Percentiles rank a stretch among this genome's conserved stretches.
Evolutionary conservation across 2,113 vertebrate species (phyloP).

Genomic region (Zosterops lateralis): DNA sequence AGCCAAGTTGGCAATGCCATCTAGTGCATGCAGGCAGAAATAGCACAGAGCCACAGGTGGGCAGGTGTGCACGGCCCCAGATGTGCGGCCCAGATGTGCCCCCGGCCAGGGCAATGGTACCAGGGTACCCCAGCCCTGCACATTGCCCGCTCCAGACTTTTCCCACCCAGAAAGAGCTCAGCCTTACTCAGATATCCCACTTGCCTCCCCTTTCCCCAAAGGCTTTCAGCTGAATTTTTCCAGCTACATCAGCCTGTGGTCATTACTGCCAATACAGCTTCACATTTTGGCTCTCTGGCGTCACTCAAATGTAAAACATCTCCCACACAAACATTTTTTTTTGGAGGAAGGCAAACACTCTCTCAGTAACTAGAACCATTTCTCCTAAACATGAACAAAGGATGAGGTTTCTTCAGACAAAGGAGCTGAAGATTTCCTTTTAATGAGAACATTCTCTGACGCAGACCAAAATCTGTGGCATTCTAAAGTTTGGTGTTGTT

Average conservation of each 20-base stretch:
- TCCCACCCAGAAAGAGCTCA: background rate
- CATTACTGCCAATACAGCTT: background rate
- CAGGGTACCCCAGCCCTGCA: background rate
- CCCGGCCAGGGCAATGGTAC: background rate
- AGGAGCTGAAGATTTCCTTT: background rate
- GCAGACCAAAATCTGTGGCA: background rate
- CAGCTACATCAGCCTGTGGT: background rate
- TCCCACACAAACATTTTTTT: slow-evolving; percentile 12
- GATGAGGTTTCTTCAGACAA: slow-evolving; percentile 46
- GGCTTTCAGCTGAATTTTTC: background rate
- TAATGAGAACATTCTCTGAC: background rate
- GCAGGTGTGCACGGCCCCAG: background rate
- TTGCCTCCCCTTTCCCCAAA: background rate
- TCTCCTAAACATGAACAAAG: slow-evolving; percentile 35
- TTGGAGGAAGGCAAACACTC: background rate
- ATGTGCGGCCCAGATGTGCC: slow-evolving; percentile 2
- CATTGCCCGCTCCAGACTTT: background rate
- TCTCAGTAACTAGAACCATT: slow-evolving; percentile 49
- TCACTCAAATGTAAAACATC: slow-evolving; percentile 47
- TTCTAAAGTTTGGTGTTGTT: background rate
- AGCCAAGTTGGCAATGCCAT: slow-evolving; percentile 74
- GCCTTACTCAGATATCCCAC: background rate
- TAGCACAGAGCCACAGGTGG: background rate
- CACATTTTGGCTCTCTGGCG: slow-evolving; percentile 5
- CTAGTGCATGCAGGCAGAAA: slow-evolving; percentile 75